Evolutionary conservation across 2,888 invertebrate genomes (phyloP).

Genomic region (Lycophotia porphyrea): DNA sequence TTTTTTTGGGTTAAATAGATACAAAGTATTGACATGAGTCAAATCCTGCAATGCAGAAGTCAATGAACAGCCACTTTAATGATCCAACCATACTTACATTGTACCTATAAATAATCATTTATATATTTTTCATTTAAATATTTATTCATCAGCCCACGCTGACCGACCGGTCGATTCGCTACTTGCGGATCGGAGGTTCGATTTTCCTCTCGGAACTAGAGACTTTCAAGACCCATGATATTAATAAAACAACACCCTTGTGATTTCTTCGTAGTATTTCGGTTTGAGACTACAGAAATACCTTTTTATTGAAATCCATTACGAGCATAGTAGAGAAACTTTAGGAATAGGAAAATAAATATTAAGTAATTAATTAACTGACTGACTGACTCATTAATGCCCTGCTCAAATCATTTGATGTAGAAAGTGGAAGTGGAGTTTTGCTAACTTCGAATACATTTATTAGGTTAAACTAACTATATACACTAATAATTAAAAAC

Average conservation of each 20-base stretch:
- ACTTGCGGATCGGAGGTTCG: background rate
- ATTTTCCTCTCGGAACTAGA: background rate
- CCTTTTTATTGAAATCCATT: background rate
- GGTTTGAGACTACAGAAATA: background rate
- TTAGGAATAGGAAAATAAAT: background rate
- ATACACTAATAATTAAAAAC: too few relatives aligned
- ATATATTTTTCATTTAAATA: too few relatives aligned
- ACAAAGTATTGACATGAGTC: background rate
- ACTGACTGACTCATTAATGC: background rate
- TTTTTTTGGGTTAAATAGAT: background rate
- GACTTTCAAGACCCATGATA: background rate
- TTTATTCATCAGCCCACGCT: too few relatives aligned
- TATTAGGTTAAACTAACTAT: too few relatives aligned
- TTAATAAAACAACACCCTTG: background rate
- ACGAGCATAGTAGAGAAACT: background rate
- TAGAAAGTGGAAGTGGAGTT: background rate
- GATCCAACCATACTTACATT: background rate
- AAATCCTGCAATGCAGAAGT: background rate
- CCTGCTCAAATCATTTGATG: background rate
- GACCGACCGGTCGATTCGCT: background rate
- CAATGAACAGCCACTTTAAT: background rate
- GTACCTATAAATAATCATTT: too few relatives aligned
- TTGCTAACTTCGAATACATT: too few relatives aligned
- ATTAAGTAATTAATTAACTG: background rate
- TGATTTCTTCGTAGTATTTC: too few relatives aligned